Base-by-base conservation (phyloP, 1,140 invertebrate genomes). In the Zaprionus camerounensis region DNA sequence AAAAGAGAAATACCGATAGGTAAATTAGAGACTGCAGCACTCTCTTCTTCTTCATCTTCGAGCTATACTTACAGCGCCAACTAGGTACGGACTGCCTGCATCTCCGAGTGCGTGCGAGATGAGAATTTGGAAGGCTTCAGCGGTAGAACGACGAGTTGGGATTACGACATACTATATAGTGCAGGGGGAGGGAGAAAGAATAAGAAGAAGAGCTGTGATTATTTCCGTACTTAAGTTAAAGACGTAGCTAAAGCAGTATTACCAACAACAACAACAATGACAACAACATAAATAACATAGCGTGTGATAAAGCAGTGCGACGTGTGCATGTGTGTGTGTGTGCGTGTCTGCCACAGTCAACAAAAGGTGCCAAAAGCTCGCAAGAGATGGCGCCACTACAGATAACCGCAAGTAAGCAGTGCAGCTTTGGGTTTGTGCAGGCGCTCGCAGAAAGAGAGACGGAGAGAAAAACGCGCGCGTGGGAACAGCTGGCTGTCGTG, bases 111-210 rank as follows among this genome's bases (percentile, higher is more conserved):
- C 96, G 93, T 99, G 98, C 5, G 97, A 98, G 75, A 98, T 94
- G n/a, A 99, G 94, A 82, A 99, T 98, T 94, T 99, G 98, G 86
- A 99, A 97, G 20, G 98, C 98, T 94, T 98, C 97, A 6, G 98
- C 98, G 28, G 97, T 97, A 1, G 97, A 97, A 91, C 98, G 94
- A 91, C 98, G 95, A 13, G 97, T 97, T 5, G 98, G 98, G 77
- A 98, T 94, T 15, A 98, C 97, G 34, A 98, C 97, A 93, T 99
- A 99, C 97, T 98, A 66, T 34, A 49, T 31, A 34, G 9, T 11
- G 31, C 1, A 11, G 9, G 31, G 9, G 7, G 28, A 11, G 9
- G 31, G 9, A 31, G 9, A 13, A 46, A 28, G 20, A 20, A 20
- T 20, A n/a, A n/a, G 22, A 69, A 58, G 20, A 68, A 67, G n/a